Conservation (phyloP, 2,113 vertebrate genomes). For the Plotosus lineatus region DNA sequence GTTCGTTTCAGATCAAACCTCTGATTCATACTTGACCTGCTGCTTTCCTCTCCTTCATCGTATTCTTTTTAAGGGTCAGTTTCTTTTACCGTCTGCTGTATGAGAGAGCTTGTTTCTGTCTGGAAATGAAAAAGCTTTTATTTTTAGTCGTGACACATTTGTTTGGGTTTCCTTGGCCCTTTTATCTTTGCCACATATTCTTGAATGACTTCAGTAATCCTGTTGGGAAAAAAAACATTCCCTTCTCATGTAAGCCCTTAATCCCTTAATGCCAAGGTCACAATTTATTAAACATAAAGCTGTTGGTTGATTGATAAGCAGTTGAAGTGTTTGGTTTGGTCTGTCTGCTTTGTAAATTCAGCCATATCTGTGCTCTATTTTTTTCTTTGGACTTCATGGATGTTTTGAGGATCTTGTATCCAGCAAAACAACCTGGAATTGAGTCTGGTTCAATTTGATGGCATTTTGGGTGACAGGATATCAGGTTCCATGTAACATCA, state of each 20-base stretch:
- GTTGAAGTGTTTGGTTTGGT: slow-evolving; percentile 7
- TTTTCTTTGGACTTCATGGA: not conserved
- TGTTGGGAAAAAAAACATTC: not conserved
- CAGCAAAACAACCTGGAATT: slow-evolving; percentile 22
- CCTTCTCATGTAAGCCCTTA: not conserved
- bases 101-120: slow-evolving; percentile 32
- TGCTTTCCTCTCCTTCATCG: slow-evolving; percentile 16
- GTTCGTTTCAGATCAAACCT: slow-evolving; percentile 19
- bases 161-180: slow-evolving; percentile 25
- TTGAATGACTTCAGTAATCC: not conserved
- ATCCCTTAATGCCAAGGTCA: not conserved
- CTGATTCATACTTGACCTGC: slow-evolving; percentile 21
- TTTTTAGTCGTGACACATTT: slow-evolving; percentile 17
- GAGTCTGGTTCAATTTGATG: slow-evolving; percentile 31
- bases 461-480: slow-evolving; percentile 6
- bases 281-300: not conserved
- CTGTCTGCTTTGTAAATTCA: not conserved
- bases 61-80: slow-evolving; percentile 17
- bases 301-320: not conserved
- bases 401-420: slow-evolving; percentile 6
- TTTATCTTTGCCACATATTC: not conserved
- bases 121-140: slow-evolving; percentile 21
- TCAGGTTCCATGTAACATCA: no score
- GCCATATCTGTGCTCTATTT: not conserved
- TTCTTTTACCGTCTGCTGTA: slow-evolving; percentile 2